Evolutionary conservation across 2,113 vertebrate species (phyloP).

Genomic region (Rhynchomys soricoides): DNA sequence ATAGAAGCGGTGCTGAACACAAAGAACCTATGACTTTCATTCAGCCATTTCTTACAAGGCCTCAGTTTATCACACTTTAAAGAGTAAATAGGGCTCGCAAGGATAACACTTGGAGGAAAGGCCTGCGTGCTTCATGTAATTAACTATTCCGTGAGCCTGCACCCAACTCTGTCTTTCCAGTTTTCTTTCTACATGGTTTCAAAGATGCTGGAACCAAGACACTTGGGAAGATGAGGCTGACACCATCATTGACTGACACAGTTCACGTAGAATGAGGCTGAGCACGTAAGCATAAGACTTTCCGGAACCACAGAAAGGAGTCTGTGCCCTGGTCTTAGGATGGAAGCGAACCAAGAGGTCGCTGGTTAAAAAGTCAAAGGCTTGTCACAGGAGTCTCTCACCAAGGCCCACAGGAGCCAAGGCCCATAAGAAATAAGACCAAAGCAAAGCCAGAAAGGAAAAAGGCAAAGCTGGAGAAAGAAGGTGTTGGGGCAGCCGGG

Average conservation of each 20-base stretch:
- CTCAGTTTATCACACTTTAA: neutral
- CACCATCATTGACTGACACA: neutral
- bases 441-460: neutral
- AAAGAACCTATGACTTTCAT: neutral
- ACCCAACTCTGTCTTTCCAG: neutral
- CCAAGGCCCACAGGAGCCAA: neutral
- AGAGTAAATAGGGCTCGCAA: slow-evolving; percentile 38
- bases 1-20: neutral
- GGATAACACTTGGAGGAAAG: neutral
- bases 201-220: neutral
- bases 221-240: neutral
- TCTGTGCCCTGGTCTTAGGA: neutral
- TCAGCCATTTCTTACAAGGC: neutral
- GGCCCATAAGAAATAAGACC: neutral
- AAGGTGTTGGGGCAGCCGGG: neutral
- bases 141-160: neutral
- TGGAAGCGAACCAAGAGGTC: neutral
- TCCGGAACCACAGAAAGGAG: neutral
- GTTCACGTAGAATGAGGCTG: neutral
- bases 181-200: neutral
- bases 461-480: neutral
- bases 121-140: neutral
- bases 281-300: neutral
- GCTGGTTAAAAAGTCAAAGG: neutral
- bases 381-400: neutral